Percentiles rank a stretch among this genome's conserved stretches.
phyloP scores from a whole-genome alignment of 2,888 invertebrate species.

The Xanthostigma xanthostigma region DNA sequence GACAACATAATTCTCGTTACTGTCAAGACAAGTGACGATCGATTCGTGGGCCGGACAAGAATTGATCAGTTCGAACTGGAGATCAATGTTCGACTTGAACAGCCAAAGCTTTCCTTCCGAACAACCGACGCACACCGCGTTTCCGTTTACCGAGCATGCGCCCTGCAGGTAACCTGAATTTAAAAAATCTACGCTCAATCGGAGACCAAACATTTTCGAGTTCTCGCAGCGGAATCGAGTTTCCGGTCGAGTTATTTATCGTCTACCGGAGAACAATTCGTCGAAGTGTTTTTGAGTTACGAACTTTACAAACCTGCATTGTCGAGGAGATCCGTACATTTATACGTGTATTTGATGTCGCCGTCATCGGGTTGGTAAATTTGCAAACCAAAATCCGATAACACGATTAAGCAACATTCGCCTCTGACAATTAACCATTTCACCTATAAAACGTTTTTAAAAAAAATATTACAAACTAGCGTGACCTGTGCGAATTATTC shows the following conservation, averaged over 20 bases:
- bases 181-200: neutral
- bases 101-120: conserved; percentile 17
- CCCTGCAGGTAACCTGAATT: conserved; percentile 15
- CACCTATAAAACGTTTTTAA: conserved; percentile 14
- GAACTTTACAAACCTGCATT: conserved; percentile 3
- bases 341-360: conserved; percentile 15
- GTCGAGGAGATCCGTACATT: conserved; percentile 11
- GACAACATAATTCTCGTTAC: conserved; percentile 15
- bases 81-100: conserved; percentile 12
- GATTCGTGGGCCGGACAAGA: conserved; percentile 15
- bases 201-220: conserved; percentile 1
- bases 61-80: neutral
- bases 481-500: too few species aligned
- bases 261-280: too few species aligned
- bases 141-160: conserved; percentile 15
- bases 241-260: too few species aligned
- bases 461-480: too few species aligned
- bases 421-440: conserved; percentile 18
- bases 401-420: conserved; percentile 16
- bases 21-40: conserved; percentile 14
- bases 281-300: too few species aligned
- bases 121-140: conserved; percentile 17
- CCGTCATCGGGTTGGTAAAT: conserved; percentile 17
- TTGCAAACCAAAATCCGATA: conserved; percentile 19
- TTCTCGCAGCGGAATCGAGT: neutral